These are phyloP conservation scores for Lonchura striata DNA, from an alignment of 2,113 vertebrate species.

Conservation along the genomic window DNA sequence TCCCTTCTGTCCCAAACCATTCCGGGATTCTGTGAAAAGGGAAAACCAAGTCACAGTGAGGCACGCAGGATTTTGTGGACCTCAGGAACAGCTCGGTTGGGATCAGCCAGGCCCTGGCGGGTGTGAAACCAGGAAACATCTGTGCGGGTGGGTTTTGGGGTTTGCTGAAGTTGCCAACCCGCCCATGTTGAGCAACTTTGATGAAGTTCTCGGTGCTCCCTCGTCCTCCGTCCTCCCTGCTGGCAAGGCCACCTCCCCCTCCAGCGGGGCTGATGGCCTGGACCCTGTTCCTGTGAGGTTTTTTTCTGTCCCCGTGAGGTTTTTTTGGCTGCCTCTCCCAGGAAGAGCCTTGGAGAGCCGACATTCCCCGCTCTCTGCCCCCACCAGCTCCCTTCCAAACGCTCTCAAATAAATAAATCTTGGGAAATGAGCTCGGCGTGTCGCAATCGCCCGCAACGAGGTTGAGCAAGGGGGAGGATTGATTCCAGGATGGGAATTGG, in stretches of 20 bases:
- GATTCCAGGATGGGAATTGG: not conserved
- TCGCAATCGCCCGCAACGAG: not conserved
- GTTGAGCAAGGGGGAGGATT: constrained; percentile 14
- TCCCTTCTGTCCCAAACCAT: not conserved
- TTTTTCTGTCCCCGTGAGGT: fast-evolving
- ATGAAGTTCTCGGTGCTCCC: not conserved
- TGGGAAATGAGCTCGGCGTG: not conserved
- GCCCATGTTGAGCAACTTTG: not conserved
- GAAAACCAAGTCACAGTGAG: fast-evolving
- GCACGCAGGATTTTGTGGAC: not conserved
- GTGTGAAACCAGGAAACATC: constrained; percentile 39
- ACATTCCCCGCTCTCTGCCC: not conserved
- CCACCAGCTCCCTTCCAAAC: not conserved
- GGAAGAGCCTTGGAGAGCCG: not conserved
- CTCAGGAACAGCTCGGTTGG: not conserved
- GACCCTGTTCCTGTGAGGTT: fast-evolving
- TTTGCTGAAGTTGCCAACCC: not conserved
- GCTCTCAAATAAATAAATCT: not conserved
- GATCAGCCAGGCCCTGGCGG: fast-evolving
- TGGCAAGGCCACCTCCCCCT: not conserved
- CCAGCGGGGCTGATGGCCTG: not conserved
- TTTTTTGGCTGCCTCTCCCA: not conserved
- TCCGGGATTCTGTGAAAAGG: not conserved
- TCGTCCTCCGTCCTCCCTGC: not conserved
- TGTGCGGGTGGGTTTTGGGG: not conserved